Base-by-base conservation (phyloP, 2,888 invertebrate species). In the Luperina nickerlii region DNA sequence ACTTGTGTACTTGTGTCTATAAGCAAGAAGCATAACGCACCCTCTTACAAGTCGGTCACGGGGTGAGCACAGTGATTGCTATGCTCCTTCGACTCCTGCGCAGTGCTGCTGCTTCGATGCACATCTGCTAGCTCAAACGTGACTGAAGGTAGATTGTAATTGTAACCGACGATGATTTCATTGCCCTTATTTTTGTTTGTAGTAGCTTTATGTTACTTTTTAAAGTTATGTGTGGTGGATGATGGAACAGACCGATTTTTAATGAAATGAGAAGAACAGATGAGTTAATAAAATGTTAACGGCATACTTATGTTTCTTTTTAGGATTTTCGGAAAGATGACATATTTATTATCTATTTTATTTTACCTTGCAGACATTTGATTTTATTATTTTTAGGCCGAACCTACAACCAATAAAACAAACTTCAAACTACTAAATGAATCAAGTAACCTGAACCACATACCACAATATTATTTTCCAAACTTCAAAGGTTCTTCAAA, bases 51-150 rank as follows among this genome's bases (percentile, higher is more conserved):
- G 81, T 86, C 78, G 82, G 93, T 94, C 92, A 94, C 91, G 94
- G 93, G 90, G 90, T 86, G 91, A 87, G 87, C 92, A 92, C 93
- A 91, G 90, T 93, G 94, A 94, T 94, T 94, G 88, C 84, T 57
- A 82, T 79, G 82, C 85, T 88, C 86, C 90, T 86, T 89, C 74
- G 77, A 84, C 81, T 85, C 87, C 82, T 85, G 77, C 87, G 87
- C 68, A 32, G 89, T 89, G 81, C 78, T 83, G 81, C 78, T 83
- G 91, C 91, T 87, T 82, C 89, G 92, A 84, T 91, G 90, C 87
- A 78, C 89, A 60, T 87, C 80, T 79, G 74, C 74, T 73, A 79
- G 76, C 78, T 88, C 75, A 76, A 70, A 72, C 78, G 84, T 76
- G 79, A 87, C 87, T 27, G 70, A 68, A 67, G 63, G 57, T 32